Evolutionary conservation across 2,113 vertebrate species (phyloP).

Genomic region (Scalopus aquaticus): DNA sequence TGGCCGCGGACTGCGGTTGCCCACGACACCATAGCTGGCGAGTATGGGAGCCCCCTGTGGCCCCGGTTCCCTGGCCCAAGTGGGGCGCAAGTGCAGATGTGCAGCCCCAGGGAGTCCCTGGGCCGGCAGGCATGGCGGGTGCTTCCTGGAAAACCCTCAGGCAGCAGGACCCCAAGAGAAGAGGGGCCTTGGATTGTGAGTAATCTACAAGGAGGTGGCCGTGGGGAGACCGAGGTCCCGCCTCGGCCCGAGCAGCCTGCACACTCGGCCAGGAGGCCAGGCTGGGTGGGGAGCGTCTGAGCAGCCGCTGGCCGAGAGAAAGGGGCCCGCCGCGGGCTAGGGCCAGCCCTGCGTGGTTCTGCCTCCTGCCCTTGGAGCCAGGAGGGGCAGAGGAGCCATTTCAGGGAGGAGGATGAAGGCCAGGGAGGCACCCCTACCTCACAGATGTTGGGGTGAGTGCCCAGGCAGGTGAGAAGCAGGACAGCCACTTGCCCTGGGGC

Average conservation of each 20-base stretch:
- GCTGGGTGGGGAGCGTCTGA: too few species aligned
- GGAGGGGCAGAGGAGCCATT: background rate
- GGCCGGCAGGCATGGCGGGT: background rate
- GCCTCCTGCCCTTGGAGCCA: background rate
- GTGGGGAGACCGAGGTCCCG: background rate
- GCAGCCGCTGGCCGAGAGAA: too few species aligned
- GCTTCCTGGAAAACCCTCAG: background rate
- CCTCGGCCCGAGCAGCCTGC: too few species aligned
- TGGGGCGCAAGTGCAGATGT: background rate
- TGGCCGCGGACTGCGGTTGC: too few species aligned
- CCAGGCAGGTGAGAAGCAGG: background rate
- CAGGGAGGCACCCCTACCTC: too few species aligned
- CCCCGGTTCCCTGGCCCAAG: background rate
- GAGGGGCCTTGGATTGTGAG: background rate
- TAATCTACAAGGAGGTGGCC: background rate
- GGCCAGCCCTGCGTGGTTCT: background rate
- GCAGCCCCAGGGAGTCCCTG: background rate
- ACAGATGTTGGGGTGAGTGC: too few species aligned
- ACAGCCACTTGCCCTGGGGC: accelerated
- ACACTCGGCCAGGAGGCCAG: too few species aligned
- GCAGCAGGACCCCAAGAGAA: background rate
- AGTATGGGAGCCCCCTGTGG: accelerated
- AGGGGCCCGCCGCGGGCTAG: too few species aligned
- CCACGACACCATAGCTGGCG: too few species aligned
- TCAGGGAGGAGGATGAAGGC: background rate